Evolutionary conservation across 2,888 invertebrate species (phyloP).

Genomic region (Orthosia gothica): DNA sequence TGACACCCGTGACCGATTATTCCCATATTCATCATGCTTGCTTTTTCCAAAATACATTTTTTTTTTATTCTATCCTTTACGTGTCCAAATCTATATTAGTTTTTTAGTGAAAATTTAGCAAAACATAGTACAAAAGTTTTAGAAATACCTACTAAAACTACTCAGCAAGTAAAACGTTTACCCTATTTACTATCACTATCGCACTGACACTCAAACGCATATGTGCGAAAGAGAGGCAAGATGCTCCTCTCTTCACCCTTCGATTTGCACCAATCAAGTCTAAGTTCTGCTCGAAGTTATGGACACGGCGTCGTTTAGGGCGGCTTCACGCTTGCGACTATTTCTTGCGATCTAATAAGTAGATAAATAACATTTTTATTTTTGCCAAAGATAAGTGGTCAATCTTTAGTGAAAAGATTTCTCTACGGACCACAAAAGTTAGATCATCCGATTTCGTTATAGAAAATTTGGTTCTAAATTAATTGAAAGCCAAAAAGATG

Average conservation of each 20-base stretch:
- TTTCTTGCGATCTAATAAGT: conserved; percentile 4
- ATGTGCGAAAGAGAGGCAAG: conserved; percentile 81
- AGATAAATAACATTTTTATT: too few species aligned
- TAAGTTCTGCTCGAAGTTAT: conserved; percentile 59
- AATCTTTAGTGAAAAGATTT: too few species aligned
- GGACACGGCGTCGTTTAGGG: conserved; percentile 60
- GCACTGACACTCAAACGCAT: conserved; percentile 81
- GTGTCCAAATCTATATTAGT: conserved; percentile 89
- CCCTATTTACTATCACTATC: conserved; percentile 90
- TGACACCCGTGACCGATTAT: conserved; percentile 73
- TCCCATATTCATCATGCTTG: conserved; percentile 78
- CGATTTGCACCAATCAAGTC: conserved; percentile 83
- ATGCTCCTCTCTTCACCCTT: conserved; percentile 72
- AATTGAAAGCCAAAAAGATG: neutral
- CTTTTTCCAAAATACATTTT: conserved; percentile 78
- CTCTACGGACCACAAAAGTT: too few species aligned
- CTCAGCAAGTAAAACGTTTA: conserved; percentile 88
- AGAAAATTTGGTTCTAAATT: neutral
- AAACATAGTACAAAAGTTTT: conserved; percentile 92
- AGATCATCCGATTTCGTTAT: neutral
- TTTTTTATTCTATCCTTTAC: conserved; percentile 82
- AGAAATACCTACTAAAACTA: conserved; percentile 90
- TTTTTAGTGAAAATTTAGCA: conserved; percentile 91
- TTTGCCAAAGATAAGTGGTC: too few species aligned
- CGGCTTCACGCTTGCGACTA: conserved; percentile 52